These are phyloP conservation scores for Venustoraphidia nigricollis DNA, from an alignment of 2,888 invertebrate genomes.

Conservation along the genomic window DNA sequence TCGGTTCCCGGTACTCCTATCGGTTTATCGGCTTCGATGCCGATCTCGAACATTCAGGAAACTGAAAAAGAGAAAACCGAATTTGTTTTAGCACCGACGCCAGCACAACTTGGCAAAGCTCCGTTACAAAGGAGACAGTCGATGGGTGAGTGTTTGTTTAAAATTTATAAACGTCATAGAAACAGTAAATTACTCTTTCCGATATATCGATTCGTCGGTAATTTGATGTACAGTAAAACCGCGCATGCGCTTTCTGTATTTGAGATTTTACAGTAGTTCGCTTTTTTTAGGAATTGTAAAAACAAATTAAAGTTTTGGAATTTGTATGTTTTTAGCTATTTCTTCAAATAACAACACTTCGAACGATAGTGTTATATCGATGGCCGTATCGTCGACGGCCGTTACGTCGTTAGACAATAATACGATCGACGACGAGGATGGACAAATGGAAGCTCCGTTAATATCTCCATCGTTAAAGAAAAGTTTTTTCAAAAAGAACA, in stretches of 20 bases:
- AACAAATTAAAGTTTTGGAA: no score
- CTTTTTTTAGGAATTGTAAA: background rate
- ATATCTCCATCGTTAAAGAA: conserved; percentile 56
- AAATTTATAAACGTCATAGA: no score
- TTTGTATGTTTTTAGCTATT: no score
- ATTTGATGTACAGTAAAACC: no score
- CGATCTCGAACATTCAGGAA: conserved; percentile 6
- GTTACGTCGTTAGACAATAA: conserved; percentile 8
- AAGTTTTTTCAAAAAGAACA: conserved; percentile 69
- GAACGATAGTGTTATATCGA: conserved; percentile 4
- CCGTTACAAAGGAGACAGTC: conserved; percentile 78
- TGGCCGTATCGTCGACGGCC: conserved; percentile 5
- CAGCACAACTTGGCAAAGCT: conserved; percentile 82
- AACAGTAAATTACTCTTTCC: no score
- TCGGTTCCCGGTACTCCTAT: conserved; percentile 5
- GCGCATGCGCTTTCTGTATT: no score
- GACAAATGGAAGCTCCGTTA: conserved; percentile 21
- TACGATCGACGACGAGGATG: conserved; percentile 6
- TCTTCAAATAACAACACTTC: background rate
- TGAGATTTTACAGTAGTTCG: background rate
- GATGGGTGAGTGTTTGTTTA: conserved; percentile 40
- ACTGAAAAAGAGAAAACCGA: conserved; percentile 18
- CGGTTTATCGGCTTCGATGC: conserved; percentile 4
- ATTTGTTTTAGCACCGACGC: conserved; percentile 82
- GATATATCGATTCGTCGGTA: no score